Percentiles rank a stretch among this genome's conserved stretches.
These are phyloP conservation scores for Euglossa dilemma DNA, from an alignment of 1,140 invertebrate genomes.

Conservation along the genomic window DNA sequence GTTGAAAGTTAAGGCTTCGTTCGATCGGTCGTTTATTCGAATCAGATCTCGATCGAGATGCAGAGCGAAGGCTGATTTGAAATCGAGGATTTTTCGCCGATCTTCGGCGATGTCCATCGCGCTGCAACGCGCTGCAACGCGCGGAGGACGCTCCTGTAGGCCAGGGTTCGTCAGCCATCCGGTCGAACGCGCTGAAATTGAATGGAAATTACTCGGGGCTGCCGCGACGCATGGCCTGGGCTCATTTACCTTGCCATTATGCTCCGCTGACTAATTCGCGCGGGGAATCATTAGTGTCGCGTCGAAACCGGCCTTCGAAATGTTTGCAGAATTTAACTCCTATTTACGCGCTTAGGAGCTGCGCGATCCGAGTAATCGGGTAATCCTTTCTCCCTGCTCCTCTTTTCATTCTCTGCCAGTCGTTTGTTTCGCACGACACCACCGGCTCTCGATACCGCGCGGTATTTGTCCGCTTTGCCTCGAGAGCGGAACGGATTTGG, in stretches of 20 bases:
- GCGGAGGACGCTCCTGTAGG: not conserved
- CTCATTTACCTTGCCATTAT: slow-evolving; percentile 25
- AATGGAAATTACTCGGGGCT: slow-evolving; percentile 2
- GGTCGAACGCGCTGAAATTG: not conserved
- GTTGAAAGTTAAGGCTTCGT: not conserved
- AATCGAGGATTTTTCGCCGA: not conserved
- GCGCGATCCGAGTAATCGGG: not conserved
- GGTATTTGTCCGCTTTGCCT: no score
- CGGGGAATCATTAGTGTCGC: not conserved
- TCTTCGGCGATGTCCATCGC: not conserved
- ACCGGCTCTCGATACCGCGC: not conserved
- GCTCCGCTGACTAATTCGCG: slow-evolving; percentile 17
- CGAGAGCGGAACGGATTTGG: not conserved
- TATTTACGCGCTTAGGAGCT: slow-evolving; percentile 17
- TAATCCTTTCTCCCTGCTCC: not conserved
- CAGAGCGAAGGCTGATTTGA: not conserved
- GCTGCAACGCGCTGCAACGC: not conserved
- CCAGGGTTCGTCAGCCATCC: not conserved
- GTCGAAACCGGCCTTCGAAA: slow-evolving; percentile 19
- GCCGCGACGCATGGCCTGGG: not conserved
- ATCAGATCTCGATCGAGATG: not conserved
- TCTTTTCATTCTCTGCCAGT: not conserved
- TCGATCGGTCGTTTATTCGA: no score
- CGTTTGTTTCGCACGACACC: not conserved
- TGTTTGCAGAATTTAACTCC: slow-evolving; percentile 20